Conservation (phyloP, 2,113 vertebrate species). For the Calypte anna region DNA sequence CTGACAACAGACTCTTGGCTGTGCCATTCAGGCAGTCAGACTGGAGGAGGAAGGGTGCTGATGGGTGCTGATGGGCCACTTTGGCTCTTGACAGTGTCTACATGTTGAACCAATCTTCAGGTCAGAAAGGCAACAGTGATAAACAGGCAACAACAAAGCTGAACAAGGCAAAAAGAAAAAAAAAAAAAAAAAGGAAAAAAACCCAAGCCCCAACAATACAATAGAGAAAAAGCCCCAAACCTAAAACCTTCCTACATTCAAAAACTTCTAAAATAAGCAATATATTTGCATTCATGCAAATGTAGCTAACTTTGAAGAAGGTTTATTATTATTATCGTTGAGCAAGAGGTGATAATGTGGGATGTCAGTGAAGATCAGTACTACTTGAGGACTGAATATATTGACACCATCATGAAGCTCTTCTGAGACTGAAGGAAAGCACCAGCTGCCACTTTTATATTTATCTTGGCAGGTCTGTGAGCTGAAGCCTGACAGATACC, state of each 20-base stretch:
- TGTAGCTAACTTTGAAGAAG: not conserved
- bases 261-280: not conserved
- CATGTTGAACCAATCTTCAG: not conserved
- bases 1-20: not conserved
- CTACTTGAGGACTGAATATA: not conserved
- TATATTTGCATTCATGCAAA: not conserved
- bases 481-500: not conserved
- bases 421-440: not conserved
- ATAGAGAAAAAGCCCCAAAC: fast-evolving
- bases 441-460: not conserved
- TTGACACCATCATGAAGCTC: not conserved
- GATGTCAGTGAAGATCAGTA: not conserved
- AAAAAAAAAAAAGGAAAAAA: too few species aligned
- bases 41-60: not conserved
- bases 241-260: not conserved
- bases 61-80: not conserved
- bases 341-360: not conserved
- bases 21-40: not conserved
- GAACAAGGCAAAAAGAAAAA: not conserved
- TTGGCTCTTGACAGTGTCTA: not conserved
- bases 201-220: fast-evolving
- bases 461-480: not conserved
- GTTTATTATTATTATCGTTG: not conserved
- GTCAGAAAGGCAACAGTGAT: not conserved
- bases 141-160: not conserved